Base-by-base conservation (phyloP, 2,797 vertebrate genomes). In the Anniella stebbinsi region DNA sequence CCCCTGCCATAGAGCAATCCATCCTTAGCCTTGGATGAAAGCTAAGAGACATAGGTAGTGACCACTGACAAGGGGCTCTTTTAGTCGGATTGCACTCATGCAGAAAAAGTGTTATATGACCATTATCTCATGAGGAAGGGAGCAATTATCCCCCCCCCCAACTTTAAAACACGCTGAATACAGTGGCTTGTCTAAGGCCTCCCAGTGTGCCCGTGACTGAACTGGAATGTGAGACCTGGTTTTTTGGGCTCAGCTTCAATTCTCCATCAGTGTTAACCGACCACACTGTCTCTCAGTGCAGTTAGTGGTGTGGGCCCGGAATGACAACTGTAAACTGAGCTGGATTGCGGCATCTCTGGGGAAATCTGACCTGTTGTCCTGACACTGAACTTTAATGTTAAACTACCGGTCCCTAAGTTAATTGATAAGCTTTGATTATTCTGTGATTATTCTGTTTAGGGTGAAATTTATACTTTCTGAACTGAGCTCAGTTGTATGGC, bases 391-490 rank as follows among this genome's bases (percentile, higher is more conserved):
- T 45, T 72, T 69, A 81, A 4, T 30, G 17, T 82, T 76, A 82
- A 77, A 75, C 41, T 75, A 84, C 67, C 21, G 23, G 80, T 54
- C 51, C 38, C 63, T 45, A 6, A n/a, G 89, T 87, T 87, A 83
- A 70, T 63, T 21, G 86, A 78, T 83, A 77, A 70, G n/a, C 30
- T 87, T 76, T 87, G 78, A 76, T 75, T 82, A 41, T 54, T 18
- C 10, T 66, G 33, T 60, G 80, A 90, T 83, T 87, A 36, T 28
- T 36, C 48, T 77, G 48, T 77, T 87, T 77, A 45, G 48, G 73
- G 30, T 84, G 36, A 87, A 84, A 90, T 69, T 90, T 69, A 87
- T 18, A 84, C 89, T 87, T 87, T 83, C 86, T 87, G 87, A 87
- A 87, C 57, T 69, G 51, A 90, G 30, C 63, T 60, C 45, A 41